These are phyloP conservation scores for Florisuga fusca DNA, from an alignment of 2,797 vertebrate species.

Conservation along the genomic window DNA sequence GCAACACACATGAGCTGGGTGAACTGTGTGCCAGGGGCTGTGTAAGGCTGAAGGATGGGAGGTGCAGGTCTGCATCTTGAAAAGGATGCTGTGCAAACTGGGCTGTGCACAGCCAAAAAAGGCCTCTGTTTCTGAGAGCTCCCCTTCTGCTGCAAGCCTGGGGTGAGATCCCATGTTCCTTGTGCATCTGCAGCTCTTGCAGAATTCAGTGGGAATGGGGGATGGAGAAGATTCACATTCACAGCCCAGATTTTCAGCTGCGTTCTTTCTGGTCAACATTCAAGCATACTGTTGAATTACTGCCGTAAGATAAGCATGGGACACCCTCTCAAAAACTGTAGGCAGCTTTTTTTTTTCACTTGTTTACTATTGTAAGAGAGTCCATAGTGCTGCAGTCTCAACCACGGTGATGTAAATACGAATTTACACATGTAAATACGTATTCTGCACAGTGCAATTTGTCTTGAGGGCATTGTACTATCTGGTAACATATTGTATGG, in stretches of 20 bases:
- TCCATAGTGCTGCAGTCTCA: neutral
- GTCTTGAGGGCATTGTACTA: neutral
- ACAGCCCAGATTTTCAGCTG: neutral
- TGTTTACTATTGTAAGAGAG: neutral
- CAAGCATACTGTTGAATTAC: neutral
- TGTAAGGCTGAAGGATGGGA: neutral
- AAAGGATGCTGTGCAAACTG: neutral
- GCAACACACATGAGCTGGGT: neutral
- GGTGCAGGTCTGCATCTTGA: neutral
- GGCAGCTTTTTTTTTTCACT: neutral
- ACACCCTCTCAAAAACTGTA: neutral
- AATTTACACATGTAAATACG: accelerated
- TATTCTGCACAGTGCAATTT: neutral
- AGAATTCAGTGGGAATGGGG: neutral
- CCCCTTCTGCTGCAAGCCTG: neutral
- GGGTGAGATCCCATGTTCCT: neutral
- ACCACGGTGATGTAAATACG: neutral
- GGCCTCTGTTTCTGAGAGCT: neutral
- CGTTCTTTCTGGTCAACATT: neutral
- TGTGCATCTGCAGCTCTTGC: accelerated
- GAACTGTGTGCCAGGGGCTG: neutral
- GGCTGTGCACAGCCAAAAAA: neutral
- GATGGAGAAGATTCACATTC: neutral
- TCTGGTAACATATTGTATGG: neutral
- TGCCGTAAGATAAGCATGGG: neutral